Evolutionary conservation across 1,140 invertebrate species (phyloP).

Genomic region (Heliconius nattereri): DNA sequence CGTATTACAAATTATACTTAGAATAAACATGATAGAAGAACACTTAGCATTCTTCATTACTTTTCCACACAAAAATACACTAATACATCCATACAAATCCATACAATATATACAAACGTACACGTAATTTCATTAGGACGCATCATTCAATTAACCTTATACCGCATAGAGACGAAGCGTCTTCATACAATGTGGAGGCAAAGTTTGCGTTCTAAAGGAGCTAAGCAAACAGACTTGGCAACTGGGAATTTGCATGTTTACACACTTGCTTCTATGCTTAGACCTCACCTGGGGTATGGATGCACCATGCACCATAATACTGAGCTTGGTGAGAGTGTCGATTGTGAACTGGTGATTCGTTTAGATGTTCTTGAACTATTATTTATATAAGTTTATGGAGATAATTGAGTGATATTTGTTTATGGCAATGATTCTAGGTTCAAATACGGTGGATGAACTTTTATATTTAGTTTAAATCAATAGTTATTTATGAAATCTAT

Average conservation of each 20-base stretch:
- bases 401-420: not conserved
- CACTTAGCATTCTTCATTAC: not conserved
- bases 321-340: not conserved
- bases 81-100: not conserved
- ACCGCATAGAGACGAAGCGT: conserved; percentile 49
- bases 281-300: not conserved
- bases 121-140: conserved; percentile 17
- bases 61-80: not conserved
- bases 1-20: no score
- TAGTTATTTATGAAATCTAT: no score
- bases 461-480: no score
- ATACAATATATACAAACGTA: not conserved
- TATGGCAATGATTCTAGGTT: no score
- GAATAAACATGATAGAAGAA: no score
- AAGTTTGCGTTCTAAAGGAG: conserved; percentile 61
- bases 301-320: not conserved
- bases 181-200: conserved; percentile 51
- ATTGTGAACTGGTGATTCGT: not conserved
- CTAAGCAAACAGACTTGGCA: conserved; percentile 58
- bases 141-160: conserved; percentile 57
- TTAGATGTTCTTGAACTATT: not conserved
- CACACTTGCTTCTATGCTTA: conserved; percentile 43
- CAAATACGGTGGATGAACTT: no score
- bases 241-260: conserved; percentile 67
- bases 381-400: not conserved